Base-by-base conservation (phyloP, 1,140 invertebrate genomes). In the Aphelinus atriplicis region DNA sequence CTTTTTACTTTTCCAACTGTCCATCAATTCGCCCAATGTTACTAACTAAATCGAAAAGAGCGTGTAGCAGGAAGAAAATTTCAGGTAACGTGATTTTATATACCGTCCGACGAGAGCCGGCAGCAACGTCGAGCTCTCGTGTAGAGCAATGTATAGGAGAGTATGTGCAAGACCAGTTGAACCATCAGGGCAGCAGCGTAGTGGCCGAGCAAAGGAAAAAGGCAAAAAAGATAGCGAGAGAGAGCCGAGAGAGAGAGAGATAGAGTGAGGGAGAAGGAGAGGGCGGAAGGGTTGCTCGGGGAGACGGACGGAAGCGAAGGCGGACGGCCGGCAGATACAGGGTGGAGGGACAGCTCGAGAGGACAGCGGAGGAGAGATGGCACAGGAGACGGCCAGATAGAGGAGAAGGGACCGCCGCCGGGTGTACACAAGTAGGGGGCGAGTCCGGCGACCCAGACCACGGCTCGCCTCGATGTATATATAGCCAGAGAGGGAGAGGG, bases 341-440 rank as follows among this genome's bases (percentile, higher is more conserved):
- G 65, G 67, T 60, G 55, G 71, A 58, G 57, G 77, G 67, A 58
- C 73, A 63, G 46, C 46, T 73, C 3, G 46, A 73, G 62, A 77
- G 48, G 66, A 71, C 64, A 78, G 67, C 69, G 71, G 26, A 48
- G 56, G 10, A 68, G 3, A 57, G 42, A 68, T 1, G 46, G 5
- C 3, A 10, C 3, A 5, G 3, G 56, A 57, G 56, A 7, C 9
- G 26, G 56, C 3, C 26, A 26, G 26, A 7, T 57, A 3, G 48
- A 26, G 63, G 26, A 43, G 50, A 55, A 55, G 2, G 26, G 45
- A 26, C 5, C 42, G 3, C 3, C 45, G 46, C 46, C 10, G 61
- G 48, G 61, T 46, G 48, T 7, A 66, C n/a, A 45, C 3, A 51
- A 42, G 42, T 53, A 26, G 26, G 45, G 50, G 2, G 3, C 5